phyloP scores from a whole-genome alignment of 2,888 invertebrate genomes.

The Melikaiella ostensackeni region DNA sequence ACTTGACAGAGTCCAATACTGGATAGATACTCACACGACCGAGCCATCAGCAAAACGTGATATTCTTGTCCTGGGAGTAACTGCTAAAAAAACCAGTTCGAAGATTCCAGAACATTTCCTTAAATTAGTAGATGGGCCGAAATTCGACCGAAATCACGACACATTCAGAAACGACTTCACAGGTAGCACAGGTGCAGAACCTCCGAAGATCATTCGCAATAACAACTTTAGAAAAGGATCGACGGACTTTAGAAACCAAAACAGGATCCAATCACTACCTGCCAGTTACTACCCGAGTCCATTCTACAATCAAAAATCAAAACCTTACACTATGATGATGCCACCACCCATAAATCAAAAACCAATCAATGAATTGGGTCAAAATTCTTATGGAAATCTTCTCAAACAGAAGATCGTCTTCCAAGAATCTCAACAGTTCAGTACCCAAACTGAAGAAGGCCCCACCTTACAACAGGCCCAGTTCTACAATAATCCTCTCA shows the following conservation, averaged over 20 bases:
- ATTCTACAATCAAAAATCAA: conserved; percentile 69
- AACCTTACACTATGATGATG: conserved; percentile 84
- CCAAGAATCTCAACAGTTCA: conserved; percentile 54
- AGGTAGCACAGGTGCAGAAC: conserved; percentile 68
- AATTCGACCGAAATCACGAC: conserved; percentile 72
- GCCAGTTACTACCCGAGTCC: conserved; percentile 64
- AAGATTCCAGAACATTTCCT: conserved; percentile 77
- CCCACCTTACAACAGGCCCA: conserved; percentile 65
- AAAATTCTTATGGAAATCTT: conserved; percentile 40
- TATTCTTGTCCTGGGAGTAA: conserved; percentile 84
- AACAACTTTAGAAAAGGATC: conserved; percentile 62
- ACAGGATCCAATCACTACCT: conserved; percentile 62
- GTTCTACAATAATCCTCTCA: conserved; percentile 54
- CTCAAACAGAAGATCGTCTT: conserved; percentile 43
- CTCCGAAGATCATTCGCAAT: conserved; percentile 76
- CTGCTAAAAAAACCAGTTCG: conserved; percentile 83
- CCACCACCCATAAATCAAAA: conserved; percentile 82
- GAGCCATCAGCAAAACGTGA: conserved; percentile 84
- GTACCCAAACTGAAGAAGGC: conserved; percentile 65
- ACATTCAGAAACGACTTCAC: conserved; percentile 64
- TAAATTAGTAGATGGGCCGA: conserved; percentile 78
- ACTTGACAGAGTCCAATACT: conserved; percentile 88
- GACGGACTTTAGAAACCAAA: conserved; percentile 61
- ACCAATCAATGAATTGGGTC: conserved; percentile 47
- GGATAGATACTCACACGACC: conserved; percentile 83